A percentile compares a stretch with the other conserved stretches of the same genome.
These are phyloP conservation scores for Apodemia zela DNA, from an alignment of 2,888 invertebrate genomes.

Conservation along the genomic window DNA sequence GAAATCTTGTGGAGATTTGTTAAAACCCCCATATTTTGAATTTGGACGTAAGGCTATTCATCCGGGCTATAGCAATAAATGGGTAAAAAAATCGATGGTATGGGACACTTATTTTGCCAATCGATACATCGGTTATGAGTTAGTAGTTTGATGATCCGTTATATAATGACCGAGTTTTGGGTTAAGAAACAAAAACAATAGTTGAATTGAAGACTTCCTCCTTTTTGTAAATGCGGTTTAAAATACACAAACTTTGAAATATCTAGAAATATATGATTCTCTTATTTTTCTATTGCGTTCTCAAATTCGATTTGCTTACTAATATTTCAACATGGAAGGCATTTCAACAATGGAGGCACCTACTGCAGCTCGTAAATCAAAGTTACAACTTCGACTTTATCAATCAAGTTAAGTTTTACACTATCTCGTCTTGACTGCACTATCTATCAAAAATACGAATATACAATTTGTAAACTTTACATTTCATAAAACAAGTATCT, in stretches of 20 bases:
- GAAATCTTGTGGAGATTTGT: too few species aligned
- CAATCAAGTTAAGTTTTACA: conserved; percentile 6
- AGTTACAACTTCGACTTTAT: background rate
- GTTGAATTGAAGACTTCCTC: background rate
- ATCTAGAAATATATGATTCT: background rate
- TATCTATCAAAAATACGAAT: conserved; percentile 6
- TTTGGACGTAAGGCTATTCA: too few species aligned
- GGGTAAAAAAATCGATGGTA: too few species aligned
- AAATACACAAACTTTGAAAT: background rate
- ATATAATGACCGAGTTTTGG: too few species aligned
- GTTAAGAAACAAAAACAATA: too few species aligned
- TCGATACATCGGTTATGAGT: too few species aligned
- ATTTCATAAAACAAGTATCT: conserved; percentile 2
- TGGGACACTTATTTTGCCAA: too few species aligned
- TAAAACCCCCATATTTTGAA: too few species aligned
- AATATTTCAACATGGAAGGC: background rate
- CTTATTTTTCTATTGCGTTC: background rate
- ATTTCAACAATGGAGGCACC: background rate
- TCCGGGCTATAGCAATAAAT: too few species aligned
- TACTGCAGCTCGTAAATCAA: conserved; percentile 8
- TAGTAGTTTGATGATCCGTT: too few species aligned
- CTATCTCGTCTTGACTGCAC: conserved; percentile 2
- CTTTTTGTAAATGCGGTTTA: background rate
- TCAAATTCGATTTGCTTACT: background rate
- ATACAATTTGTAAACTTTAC: conserved; percentile 16